Conservation (phyloP, 1,140 invertebrate genomes). For the Orchesella cincta region DNA sequence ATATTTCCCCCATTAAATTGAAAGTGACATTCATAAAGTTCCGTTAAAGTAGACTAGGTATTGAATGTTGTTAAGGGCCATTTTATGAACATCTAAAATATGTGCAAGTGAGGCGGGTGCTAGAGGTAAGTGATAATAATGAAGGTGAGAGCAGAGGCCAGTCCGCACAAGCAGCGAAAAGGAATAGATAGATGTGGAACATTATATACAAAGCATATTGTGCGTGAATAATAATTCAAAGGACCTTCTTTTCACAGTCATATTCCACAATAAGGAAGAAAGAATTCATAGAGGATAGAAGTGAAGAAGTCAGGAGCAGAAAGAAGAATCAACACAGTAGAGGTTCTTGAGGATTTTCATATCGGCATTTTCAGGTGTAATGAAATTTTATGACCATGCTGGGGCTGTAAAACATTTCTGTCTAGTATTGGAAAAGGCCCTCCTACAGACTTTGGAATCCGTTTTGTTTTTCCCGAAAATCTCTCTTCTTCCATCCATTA, state of each 20-base stretch:
- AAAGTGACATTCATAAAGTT: not conserved
- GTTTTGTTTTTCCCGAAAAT: conserved; percentile 51
- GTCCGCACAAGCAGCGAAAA: not conserved
- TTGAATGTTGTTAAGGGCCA: not conserved
- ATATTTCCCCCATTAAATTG: conserved; percentile 12
- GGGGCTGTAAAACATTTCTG: conserved; percentile 49
- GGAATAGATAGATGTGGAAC: not conserved
- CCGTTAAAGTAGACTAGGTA: not conserved
- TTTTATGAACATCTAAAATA: conserved; percentile 9
- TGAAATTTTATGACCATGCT: conserved; percentile 52
- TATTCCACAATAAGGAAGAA: conserved; percentile 27
- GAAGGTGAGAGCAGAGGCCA: conserved; percentile 15
- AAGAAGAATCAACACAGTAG: conserved; percentile 3
- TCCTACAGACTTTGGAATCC: conserved; percentile 51
- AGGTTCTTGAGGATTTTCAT: conserved; percentile 29
- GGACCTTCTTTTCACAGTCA: conserved; percentile 23
- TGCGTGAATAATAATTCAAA: conserved; percentile 29
- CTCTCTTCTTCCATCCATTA: conserved; percentile 26
- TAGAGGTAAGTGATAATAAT: not conserved
- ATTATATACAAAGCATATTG: not conserved
- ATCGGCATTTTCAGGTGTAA: conserved; percentile 52
- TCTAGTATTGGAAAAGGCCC: conserved; percentile 49
- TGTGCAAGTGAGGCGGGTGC: conserved; percentile 22
- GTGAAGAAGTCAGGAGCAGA: conserved; percentile 19
- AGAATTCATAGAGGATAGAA: conserved; percentile 1